Evolutionary conservation across 2,797 vertebrate genomes (phyloP), one percentile per base, ranked within the genome.

Genomic region (Leptoclinus maculatus): DNA sequence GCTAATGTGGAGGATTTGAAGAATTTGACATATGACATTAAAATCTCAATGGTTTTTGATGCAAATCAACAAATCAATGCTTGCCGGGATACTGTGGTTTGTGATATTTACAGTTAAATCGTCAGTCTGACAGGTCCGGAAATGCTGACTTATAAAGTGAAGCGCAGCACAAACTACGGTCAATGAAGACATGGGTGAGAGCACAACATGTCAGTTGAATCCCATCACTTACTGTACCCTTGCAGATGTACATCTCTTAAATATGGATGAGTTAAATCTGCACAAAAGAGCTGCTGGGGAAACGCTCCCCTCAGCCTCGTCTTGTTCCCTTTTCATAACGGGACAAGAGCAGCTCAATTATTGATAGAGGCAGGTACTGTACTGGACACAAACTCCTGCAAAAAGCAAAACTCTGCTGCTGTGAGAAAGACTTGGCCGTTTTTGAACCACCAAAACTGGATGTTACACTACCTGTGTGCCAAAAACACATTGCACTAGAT

Each of bases 281-380:
- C 85, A 84, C 80, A 87, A 89, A 89, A 86, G 81, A 91, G 69
- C 83, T 72, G 77, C 39, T 2, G 74, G 64, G 84, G 78, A 75
- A 79, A 83, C 19, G 2, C 76, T 80, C 43, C 38, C 71, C 75
- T 78, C 70, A 39, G 66, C 80, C 64, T 59, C 77, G 11, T 66
- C 76, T 79, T 67, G 74, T 79, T 80, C 72, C 80, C 41, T 36
- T 82, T 87, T 83, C 83, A 82, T 90, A 90, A 92, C 64, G 79
- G 88, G 83, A 94, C 92, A 92, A 85, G 88, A 88, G 71, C 27
- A 62, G 80, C 78, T 96, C 88, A 93, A 95, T 95, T 84, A 95
- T 95, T 92, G 88, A 96, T 94, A 43, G 65, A 47, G 69, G 84
- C 88, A 93, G 91, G 90, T 91, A 82, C 54, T 65, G 87, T 73